Evolutionary conservation across 2,113 vertebrate genomes (phyloP).

Genomic region (Amblyornis subalaris): DNA sequence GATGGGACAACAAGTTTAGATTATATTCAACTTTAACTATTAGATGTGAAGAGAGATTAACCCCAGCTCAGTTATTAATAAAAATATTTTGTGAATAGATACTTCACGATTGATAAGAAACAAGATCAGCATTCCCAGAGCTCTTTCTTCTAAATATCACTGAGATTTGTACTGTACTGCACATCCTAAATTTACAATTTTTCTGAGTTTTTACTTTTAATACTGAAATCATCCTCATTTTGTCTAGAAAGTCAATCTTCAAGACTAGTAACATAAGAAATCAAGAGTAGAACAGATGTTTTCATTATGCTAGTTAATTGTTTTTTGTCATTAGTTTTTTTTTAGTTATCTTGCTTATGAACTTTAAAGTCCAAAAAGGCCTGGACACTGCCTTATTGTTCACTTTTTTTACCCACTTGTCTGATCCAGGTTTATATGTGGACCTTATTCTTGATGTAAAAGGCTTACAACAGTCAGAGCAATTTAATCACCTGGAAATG

Average conservation of each 20-base stretch:
- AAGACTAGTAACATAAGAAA: background rate
- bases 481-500: background rate
- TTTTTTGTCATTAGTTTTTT: background rate
- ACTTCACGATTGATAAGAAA: background rate
- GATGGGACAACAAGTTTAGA: background rate
- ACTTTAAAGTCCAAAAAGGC: background rate
- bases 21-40: background rate
- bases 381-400: background rate
- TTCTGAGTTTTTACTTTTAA: background rate
- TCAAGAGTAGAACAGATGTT: background rate
- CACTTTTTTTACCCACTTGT: background rate
- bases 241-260: background rate
- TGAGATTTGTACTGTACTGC: background rate
- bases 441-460: background rate
- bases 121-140: background rate
- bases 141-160: background rate
- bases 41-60: background rate
- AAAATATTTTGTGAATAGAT: background rate
- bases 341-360: background rate
- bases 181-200: background rate
- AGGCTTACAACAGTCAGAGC: background rate
- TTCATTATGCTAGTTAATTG: background rate
- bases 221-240: background rate
- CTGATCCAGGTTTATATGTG: background rate
- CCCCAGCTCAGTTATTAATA: background rate